Evolutionary conservation across 2,113 vertebrate genomes (phyloP).

Genomic region (Anolis sagrei): DNA sequence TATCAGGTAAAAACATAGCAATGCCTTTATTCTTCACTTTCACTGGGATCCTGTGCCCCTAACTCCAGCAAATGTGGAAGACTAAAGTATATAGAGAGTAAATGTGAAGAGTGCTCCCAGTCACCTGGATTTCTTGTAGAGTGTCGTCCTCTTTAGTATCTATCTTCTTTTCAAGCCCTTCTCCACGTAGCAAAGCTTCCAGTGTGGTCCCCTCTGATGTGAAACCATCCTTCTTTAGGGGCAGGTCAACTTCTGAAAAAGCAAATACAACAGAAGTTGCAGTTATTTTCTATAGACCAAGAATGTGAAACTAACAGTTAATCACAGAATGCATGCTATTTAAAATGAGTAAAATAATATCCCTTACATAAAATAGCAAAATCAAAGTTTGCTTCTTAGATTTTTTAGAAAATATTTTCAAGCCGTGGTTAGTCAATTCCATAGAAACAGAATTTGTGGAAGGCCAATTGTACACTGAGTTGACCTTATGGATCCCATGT

Average conservation of each 20-base stretch:
- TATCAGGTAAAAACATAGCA: too few relatives aligned
- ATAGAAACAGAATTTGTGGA: too few relatives aligned
- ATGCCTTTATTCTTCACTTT: too few relatives aligned
- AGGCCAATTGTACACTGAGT: too few relatives aligned
- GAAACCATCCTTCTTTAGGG: slow-evolving; percentile 85
- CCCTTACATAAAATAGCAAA: too few relatives aligned
- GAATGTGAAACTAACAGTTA: slow-evolving; percentile 35
- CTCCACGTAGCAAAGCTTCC: slow-evolving; percentile 92
- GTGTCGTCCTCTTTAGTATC: slow-evolving; percentile 91
- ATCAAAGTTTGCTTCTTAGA: too few relatives aligned
- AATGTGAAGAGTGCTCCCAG: not conserved
- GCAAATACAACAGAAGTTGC: slow-evolving; percentile 42
- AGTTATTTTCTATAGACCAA: not conserved
- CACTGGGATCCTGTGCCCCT: not conserved
- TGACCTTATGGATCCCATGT: too few relatives aligned
- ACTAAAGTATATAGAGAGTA: not conserved
- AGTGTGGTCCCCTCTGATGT: slow-evolving; percentile 91
- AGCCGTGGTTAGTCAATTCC: too few relatives aligned
- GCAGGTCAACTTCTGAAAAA: slow-evolving; percentile 82
- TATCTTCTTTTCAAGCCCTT: slow-evolving; percentile 89
- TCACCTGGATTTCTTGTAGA: slow-evolving; percentile 94
- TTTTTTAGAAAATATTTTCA: too few relatives aligned
- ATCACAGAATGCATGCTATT: not conserved
- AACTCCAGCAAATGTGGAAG: not conserved
- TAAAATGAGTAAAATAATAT: too few relatives aligned